Conservation (phyloP, 2,113 vertebrate genomes). For the Protomyctophum bolini region DNA sequence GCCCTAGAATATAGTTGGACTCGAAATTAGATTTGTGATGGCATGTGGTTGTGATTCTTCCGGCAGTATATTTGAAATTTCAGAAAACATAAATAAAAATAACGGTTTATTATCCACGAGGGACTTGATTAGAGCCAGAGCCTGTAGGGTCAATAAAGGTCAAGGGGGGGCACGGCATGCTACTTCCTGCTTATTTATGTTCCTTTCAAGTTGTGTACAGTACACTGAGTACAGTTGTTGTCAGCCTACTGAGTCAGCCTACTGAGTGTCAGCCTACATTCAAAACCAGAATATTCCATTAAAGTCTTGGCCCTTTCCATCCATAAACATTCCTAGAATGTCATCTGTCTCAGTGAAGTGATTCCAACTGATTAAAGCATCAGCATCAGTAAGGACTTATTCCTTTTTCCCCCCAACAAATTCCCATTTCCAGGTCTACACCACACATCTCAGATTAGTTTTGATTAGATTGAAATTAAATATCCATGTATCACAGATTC, state of each 20-base stretch:
- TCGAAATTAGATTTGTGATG: slow-evolving; percentile 79
- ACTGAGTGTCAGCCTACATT: slow-evolving; percentile 59
- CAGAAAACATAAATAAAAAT: slow-evolving; percentile 65
- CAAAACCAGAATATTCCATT: slow-evolving; percentile 68
- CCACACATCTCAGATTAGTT: slow-evolving; percentile 74
- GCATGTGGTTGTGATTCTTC: slow-evolving; percentile 75
- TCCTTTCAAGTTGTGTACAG: slow-evolving; percentile 59
- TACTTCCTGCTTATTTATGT: slow-evolving; percentile 71
- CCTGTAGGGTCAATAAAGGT: slow-evolving; percentile 74
- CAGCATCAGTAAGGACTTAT: slow-evolving; percentile 70
- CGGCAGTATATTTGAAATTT: slow-evolving; percentile 79
- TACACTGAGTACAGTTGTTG: slow-evolving; percentile 51
- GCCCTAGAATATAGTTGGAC: slow-evolving; percentile 76
- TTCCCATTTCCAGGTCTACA: slow-evolving; percentile 59
- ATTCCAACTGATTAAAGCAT: slow-evolving; percentile 71
- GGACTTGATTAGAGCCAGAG: slow-evolving; percentile 75
- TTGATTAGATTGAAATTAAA: slow-evolving; percentile 81
- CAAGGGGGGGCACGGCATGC: slow-evolving; percentile 63
- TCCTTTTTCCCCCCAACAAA: slow-evolving; percentile 45
- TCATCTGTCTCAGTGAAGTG: slow-evolving; percentile 71
- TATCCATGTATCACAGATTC: slow-evolving; percentile 73
- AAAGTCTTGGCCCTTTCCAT: slow-evolving; percentile 66
- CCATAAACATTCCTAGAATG: slow-evolving; percentile 69
- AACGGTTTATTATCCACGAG: slow-evolving; percentile 75
- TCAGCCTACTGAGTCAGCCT: too few relatives aligned